Evolutionary conservation across 2,888 invertebrate genomes (phyloP).

Genomic region (Spodoptera exigua): DNA sequence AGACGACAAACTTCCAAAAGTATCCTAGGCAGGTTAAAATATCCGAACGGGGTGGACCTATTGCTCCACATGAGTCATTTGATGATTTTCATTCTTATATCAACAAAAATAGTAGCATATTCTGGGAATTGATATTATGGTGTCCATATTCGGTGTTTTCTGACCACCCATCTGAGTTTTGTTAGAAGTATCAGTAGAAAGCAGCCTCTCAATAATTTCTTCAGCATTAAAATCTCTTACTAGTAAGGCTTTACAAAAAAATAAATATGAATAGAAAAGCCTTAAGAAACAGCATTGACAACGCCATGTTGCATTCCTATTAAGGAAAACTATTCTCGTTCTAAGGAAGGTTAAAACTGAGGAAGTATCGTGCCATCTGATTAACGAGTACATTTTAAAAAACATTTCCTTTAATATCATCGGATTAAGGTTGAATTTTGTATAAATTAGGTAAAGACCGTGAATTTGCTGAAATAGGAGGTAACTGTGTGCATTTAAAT

Average conservation of each 20-base stretch:
- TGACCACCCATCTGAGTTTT: too few relatives aligned
- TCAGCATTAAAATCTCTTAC: too few relatives aligned
- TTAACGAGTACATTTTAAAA: conserved; percentile 20
- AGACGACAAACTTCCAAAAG: too few relatives aligned
- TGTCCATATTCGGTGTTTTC: too few relatives aligned
- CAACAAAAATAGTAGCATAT: too few relatives aligned
- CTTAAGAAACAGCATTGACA: conserved; percentile 12
- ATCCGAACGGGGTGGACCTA: too few relatives aligned
- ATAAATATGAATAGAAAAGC: conserved; percentile 9
- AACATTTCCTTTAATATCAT: conserved; percentile 33
- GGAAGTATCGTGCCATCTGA: conserved; percentile 30
- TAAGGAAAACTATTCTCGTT: conserved; percentile 29
- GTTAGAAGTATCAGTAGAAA: too few relatives aligned
- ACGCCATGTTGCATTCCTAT: conserved; percentile 40
- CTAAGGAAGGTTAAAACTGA: conserved; percentile 45
- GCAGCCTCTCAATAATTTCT: too few relatives aligned
- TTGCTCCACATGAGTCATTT: too few relatives aligned
- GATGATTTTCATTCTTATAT: too few relatives aligned
- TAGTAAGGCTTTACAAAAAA: background rate
- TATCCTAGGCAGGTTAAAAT: too few relatives aligned
- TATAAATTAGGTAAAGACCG: conserved; percentile 5
- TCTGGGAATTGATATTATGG: too few relatives aligned
- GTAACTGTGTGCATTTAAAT: background rate
- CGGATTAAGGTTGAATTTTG: conserved; percentile 11
- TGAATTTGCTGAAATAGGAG: background rate